A percentile compares a stretch with the other conserved stretches of the same genome.
Conservation (phyloP, 2,888 invertebrate genomes). For the Thymelicus lineola region DNA sequence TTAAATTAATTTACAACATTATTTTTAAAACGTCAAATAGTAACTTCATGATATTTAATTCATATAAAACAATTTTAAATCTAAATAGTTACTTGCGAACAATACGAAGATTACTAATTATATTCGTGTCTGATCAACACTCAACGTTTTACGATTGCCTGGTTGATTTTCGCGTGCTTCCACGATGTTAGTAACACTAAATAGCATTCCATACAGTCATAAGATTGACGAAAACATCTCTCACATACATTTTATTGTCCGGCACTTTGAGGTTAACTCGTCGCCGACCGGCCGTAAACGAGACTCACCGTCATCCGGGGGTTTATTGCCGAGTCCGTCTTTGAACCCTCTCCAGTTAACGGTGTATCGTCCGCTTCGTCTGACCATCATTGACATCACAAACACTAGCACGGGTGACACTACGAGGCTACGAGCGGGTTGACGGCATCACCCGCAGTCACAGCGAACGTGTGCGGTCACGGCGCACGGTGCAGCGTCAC, state of each 20-base stretch:
- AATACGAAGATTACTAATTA: background rate
- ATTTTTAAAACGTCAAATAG: background rate
- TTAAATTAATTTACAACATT: background rate
- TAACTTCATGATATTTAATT: background rate
- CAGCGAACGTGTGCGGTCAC: slow-evolving; percentile 58
- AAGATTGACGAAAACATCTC: slow-evolving; percentile 14
- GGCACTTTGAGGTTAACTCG: slow-evolving; percentile 47
- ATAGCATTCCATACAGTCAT: slow-evolving; percentile 22
- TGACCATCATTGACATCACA: slow-evolving; percentile 73
- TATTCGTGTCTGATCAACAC: slow-evolving; percentile 6
- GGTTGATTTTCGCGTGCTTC: slow-evolving; percentile 15
- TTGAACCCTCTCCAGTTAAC: slow-evolving; percentile 82
- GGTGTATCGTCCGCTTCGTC: slow-evolving; percentile 81
- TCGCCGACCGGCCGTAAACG: slow-evolving; percentile 34
- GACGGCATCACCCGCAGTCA: slow-evolving; percentile 47
- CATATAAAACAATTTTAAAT: background rate
- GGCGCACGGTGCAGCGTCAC: slow-evolving; percentile 51
- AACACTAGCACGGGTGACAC: slow-evolving; percentile 43
- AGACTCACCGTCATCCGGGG: slow-evolving; percentile 78
- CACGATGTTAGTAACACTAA: slow-evolving; percentile 9
- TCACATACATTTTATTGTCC: slow-evolving; percentile 28
- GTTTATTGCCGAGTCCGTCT: slow-evolving; percentile 77
- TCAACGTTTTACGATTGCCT: slow-evolving; percentile 3
- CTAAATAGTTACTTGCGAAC: slow-evolving; percentile 7
- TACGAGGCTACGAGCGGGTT: slow-evolving; percentile 47